Base-by-base conservation (phyloP, 1,140 invertebrate species). In the Aphis craccivora region DNA sequence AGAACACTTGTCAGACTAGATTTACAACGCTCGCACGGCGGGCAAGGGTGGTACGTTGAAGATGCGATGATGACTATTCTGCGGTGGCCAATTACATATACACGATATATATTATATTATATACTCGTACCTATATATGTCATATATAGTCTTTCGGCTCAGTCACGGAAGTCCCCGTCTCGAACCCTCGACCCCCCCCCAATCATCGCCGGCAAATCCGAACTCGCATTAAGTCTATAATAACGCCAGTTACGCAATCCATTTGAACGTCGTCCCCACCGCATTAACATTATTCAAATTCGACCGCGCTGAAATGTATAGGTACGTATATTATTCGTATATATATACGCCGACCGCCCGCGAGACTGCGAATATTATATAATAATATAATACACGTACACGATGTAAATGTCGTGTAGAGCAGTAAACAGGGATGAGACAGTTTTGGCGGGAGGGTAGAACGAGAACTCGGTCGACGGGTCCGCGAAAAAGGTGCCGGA, bases 271-370 rank as follows among this genome's bases (percentile, higher is more conserved):
- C 87, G n/a, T 89, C 87, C 3, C 22, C n/a, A 23, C n/a, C 6
- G n/a, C 20, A 89, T 89, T 89, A 53, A 51, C 87, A 89, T 89
- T 89, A 89, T 89, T 89, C 48, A 89, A 89, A 89, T 89, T 89
- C 87, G n/a, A 88, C 45, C 87, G n/a, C 45, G 7, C 43, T 43
- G 22, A 83, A 22, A 7, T 18, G 30, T 43, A 84, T 84, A 83
- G 20, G 35, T 40, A 40, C 45, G 11, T 40, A 40, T 40, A 40
- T 40, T 3, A 40, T 40, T 40, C 35, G 18, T 83, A 83, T 43
- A 43, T 23, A 8, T 22, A 1, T 37, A 25, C n/a, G 6, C 5
- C 76, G 35, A 60, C 55, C 8, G 25, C 30, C 30, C 11, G 60
- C 60, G 30, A 67, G 30, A 14, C 60, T 67, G 60, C 30, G 5